Evolutionary conservation across 2,797 vertebrate genomes (phyloP), one percentile per base, ranked within the genome.

Genomic region (Champsocephalus gunnari): DNA sequence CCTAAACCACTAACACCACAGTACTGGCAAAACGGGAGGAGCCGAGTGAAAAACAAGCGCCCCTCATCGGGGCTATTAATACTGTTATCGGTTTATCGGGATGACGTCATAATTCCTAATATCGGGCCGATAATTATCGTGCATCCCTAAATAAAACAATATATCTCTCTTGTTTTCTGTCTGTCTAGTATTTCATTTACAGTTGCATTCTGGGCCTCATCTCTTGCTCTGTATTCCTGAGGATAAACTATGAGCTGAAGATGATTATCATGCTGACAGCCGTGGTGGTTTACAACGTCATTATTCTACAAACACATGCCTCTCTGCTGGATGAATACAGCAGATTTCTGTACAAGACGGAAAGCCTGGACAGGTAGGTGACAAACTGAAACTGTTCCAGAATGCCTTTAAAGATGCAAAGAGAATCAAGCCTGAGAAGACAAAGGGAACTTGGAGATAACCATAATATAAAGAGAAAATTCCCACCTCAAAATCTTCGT

Each of bases 231-330:
- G 97, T 98, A 78, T 98, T 98, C 90, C 94, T 98, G 92, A 95
- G 97, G 75, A 96, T 98, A 91, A 97, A 98, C 90, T 97, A 98
- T 0, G 97, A 98, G 88, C 86, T 98, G 88, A 98, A 98, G 89
- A 97, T 98, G 97, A 61, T 97, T 65, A 97, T 97, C 86, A 98
- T 98, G 97, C 79, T 96, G 92, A 92, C 94, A 51, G 97, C 97
- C 0, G 71, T 98, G 69, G 96, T 97, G 88, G 93, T 92, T 84
- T 98, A 98, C 94, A 98, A 97, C 74, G 82, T 95, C 87, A 95
- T 98, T 84, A 95, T 98, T 73, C 95, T 98, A 12, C 96, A 97
- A 87, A 98, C 96, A 8, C 97, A 98, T 0, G 95, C 96, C 12
- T 84, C 93, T 1, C 89, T 97, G 70, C 94, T 98, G 87, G 97